These are phyloP conservation scores for Oxyruncus cristatus DNA, from an alignment of 2,113 vertebrate genomes.

Conservation along the genomic window DNA sequence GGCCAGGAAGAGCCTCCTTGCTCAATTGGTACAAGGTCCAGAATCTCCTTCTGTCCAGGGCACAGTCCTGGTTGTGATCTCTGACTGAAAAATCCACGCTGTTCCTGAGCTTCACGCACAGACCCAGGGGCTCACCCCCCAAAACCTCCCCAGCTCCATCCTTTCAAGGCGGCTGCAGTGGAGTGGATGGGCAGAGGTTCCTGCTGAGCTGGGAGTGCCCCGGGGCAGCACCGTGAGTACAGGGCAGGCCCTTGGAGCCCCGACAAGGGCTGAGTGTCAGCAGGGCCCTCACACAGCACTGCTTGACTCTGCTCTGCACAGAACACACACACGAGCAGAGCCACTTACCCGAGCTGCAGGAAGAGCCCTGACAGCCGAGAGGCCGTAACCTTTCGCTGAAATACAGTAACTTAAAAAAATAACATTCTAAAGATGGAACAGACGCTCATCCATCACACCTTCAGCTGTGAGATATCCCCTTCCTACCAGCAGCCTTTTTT, in stretches of 20 bases:
- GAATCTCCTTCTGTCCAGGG: not conserved
- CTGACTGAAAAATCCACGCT: not conserved
- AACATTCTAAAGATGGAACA: not conserved
- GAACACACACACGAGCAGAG: not conserved
- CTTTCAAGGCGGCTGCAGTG: not conserved
- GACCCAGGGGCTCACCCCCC: not conserved
- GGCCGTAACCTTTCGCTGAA: slow-evolving; percentile 6
- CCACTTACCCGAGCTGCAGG: not conserved
- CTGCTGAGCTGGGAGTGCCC: not conserved
- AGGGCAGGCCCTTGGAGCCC: not conserved
- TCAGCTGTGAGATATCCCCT: not conserved
- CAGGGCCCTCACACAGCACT: not conserved
- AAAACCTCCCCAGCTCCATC: fast-evolving
- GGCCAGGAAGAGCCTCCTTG: not conserved
- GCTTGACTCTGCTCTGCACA: not conserved
- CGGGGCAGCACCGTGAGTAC: fast-evolving
- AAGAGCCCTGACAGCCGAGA: not conserved
- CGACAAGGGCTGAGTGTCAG: not conserved
- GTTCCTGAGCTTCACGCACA: not conserved
- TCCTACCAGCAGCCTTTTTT: not conserved
- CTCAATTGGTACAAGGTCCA: not conserved
- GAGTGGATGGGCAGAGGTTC: not conserved
- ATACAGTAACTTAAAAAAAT: not conserved
- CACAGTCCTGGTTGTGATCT: not conserved
- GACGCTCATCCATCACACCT: not conserved